These are phyloP conservation scores for Ichneumoninae sp. DNA, from an alignment of 2,888 invertebrate genomes.

Conservation along the genomic window DNA sequence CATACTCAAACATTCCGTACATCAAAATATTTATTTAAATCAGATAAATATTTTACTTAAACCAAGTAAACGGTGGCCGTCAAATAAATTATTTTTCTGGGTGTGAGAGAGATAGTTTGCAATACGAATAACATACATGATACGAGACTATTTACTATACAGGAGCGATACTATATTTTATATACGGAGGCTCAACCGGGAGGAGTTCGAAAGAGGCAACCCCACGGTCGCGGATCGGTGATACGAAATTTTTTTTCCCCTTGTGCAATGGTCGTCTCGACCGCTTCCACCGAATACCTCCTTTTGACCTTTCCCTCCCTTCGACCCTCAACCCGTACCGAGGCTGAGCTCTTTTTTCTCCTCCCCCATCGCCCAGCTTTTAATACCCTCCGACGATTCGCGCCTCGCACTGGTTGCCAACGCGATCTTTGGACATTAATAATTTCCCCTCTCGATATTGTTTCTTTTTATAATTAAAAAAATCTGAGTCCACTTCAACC, in stretches of 20 bases:
- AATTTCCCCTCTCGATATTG: conserved; percentile 71
- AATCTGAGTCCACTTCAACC: neutral
- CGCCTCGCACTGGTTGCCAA: conserved; percentile 74
- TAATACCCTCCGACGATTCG: conserved; percentile 72
- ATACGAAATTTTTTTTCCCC: conserved; percentile 78
- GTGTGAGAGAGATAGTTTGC: too few relatives aligned
- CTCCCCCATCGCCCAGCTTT: conserved; percentile 47
- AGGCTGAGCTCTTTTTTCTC: conserved; percentile 38
- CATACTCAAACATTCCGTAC: too few relatives aligned
- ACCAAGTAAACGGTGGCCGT: too few relatives aligned
- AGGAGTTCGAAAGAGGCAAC: conserved; percentile 56
- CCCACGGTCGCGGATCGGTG: conserved; percentile 67
- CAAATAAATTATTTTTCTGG: too few relatives aligned
- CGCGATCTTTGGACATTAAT: conserved; percentile 75
- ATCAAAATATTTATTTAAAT: too few relatives aligned
- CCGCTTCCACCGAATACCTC: conserved; percentile 74
- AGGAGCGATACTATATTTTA: too few relatives aligned
- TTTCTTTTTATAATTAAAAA: neutral
- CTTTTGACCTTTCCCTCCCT: conserved; percentile 73
- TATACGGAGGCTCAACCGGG: conserved; percentile 29
- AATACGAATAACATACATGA: too few relatives aligned
- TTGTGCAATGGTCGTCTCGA: conserved; percentile 77
- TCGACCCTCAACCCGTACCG: conserved; percentile 51
- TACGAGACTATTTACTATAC: too few relatives aligned
- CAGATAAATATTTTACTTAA: too few relatives aligned